A percentile compares a stretch with the other conserved stretches of the same genome.
These are phyloP conservation scores for Calliopum simillimum DNA, from an alignment of 2,888 invertebrate species.

Conservation along the genomic window DNA sequence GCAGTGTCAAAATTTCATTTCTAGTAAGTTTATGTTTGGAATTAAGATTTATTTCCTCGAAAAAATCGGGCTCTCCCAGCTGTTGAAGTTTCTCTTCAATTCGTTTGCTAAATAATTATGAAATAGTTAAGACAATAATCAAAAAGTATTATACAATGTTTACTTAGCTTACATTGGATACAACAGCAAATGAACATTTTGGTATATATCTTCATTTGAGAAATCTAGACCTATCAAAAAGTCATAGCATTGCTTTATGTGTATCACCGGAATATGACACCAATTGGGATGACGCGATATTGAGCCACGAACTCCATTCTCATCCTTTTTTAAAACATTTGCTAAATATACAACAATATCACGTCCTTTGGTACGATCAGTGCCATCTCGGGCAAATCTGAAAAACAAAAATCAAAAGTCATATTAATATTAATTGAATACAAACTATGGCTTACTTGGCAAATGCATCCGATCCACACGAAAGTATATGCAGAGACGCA, in stretches of 20 bases:
- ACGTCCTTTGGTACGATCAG: slow-evolving; percentile 69
- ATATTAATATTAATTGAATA: neutral
- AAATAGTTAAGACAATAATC: neutral
- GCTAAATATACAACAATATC: slow-evolving; percentile 68
- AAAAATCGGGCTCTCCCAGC: slow-evolving; percentile 51
- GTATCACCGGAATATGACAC: slow-evolving; percentile 72
- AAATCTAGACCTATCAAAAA: slow-evolving; percentile 71
- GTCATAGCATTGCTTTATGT: slow-evolving; percentile 72
- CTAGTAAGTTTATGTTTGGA: slow-evolving; percentile 64
- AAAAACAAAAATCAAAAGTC: slow-evolving; percentile 22
- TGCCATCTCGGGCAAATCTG: slow-evolving; percentile 71
- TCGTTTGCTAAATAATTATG: slow-evolving; percentile 53
- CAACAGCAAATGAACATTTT: slow-evolving; percentile 74
- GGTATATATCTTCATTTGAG: slow-evolving; percentile 69
- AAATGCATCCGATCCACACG: slow-evolving; percentile 63
- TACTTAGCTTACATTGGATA: slow-evolving; percentile 74
- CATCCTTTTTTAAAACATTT: slow-evolving; percentile 59
- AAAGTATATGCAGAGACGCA: slow-evolving; percentile 68
- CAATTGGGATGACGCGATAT: slow-evolving; percentile 75
- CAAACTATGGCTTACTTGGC: slow-evolving; percentile 59
- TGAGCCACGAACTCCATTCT: slow-evolving; percentile 57
- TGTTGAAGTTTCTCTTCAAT: slow-evolving; percentile 60
- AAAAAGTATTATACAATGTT: neutral
- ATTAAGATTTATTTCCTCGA: slow-evolving; percentile 55
- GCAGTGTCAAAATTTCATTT: slow-evolving; percentile 73